phyloP scores from a whole-genome alignment of 2,113 vertebrate species.

The Macaca nemestrina region DNA sequence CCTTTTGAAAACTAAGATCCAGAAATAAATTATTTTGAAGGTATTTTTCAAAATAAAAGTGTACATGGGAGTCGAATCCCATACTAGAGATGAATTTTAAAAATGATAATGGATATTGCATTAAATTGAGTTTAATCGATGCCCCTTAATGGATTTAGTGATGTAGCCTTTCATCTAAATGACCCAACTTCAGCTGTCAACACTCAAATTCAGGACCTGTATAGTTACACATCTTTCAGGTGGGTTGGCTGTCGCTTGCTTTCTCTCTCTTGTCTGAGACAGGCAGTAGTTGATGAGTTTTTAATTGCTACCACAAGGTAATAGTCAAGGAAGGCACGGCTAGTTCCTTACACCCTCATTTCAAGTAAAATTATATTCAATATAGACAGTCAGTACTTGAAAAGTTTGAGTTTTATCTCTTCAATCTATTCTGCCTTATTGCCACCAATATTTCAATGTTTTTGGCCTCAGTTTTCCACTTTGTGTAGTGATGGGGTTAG shows the following conservation, averaged over 20 bases:
- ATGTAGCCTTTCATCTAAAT: background rate
- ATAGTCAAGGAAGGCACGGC: background rate
- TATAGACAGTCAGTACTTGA: background rate
- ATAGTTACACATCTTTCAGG: background rate
- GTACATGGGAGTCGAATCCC: background rate
- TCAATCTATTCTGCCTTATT: background rate
- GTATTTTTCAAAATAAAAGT: conserved; percentile 9
- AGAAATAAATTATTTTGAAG: background rate
- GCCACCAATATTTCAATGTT: background rate
- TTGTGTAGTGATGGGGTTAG: background rate
- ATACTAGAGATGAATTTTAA: background rate
- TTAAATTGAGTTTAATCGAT: background rate
- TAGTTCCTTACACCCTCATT: background rate
- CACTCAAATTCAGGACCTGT: background rate
- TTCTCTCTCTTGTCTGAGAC: background rate
- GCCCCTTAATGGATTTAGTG: background rate
- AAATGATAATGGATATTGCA: background rate
- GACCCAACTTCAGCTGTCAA: background rate
- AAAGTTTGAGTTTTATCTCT: background rate
- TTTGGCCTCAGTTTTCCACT: background rate
- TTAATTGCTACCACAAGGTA: background rate
- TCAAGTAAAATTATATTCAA: background rate
- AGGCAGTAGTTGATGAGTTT: background rate
- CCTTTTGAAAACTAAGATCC: background rate
- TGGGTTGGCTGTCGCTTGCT: background rate